Evolutionary conservation across 2,113 vertebrate genomes (phyloP), one percentile per base, ranked within the genome.

Genomic region (Dipodomys stephensi): DNA sequence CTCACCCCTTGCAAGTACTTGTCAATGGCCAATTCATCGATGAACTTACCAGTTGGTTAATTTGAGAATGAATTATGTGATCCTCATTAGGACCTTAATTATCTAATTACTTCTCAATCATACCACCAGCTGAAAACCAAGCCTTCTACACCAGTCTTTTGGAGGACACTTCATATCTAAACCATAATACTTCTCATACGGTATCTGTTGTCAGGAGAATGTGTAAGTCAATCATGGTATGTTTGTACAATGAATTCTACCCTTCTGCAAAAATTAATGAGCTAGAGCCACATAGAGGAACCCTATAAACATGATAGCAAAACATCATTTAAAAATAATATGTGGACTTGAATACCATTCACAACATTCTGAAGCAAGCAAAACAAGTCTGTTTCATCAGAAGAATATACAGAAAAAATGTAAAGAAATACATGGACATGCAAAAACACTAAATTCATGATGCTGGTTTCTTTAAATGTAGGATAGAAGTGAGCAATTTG

Each of bases 201-300:
- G 49, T 81, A n/a, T 65, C 78, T 67, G 0, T 76, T 16, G 74
- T 30, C 8, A 82, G 49, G 53, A 82, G n/a, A 67, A 84, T 28
- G 23, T 5, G 30, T 39, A 84, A 92, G n/a, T 73, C 53, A 57
- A 57, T 57, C 53, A 68, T 25, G n/a, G 10, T 74, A 0, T 86
- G 30, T 95, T 60, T 87, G 30, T 86, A 39, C 18, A 68, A 23
- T 73, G 20, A 64, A 82, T 85, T 90, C 35, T 95, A 6, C 65
- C 62, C 23, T 60, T 44, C 30, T 83, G 19, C 67, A 32, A 57
- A 64, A 88, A 76, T 73, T 46, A 90, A 60, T 35, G 28, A 46
- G 27, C 23, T 83, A 35, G 16, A 44, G 23, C 64, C 39, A 39
- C 25, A 3, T 69, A 35, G 64, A 27, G 65, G 65, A 79, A 74